Percentiles rank a stretch among this genome's conserved stretches.
These are phyloP conservation scores for Oreotrochilus melanogaster DNA, from an alignment of 2,113 vertebrate species.

Conservation along the genomic window DNA sequence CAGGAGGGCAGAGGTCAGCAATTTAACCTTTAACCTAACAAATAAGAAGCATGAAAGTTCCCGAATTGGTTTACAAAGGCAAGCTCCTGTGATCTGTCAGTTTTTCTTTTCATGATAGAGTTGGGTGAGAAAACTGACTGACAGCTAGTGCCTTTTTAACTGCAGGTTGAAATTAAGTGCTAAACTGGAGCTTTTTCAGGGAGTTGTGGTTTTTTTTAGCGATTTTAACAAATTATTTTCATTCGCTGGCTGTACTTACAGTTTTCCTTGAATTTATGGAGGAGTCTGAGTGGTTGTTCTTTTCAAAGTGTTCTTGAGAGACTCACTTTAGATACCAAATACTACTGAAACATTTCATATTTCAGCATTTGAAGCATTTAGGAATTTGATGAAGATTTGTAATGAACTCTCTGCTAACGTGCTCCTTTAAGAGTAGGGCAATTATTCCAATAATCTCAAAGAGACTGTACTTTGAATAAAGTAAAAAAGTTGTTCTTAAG, in stretches of 20 bases:
- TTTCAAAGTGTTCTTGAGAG: background rate
- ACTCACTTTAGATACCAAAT: background rate
- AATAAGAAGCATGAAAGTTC: constrained; percentile 99
- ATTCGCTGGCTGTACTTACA: background rate
- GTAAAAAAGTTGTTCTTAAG: background rate
- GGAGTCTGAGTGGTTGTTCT: background rate
- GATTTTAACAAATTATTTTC: constrained; percentile 25
- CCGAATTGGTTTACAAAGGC: constrained; percentile 99
- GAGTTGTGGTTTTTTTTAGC: background rate
- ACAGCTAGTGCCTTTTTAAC: constrained; percentile 88
- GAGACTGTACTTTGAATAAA: background rate
- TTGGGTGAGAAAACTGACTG: constrained; percentile 88
- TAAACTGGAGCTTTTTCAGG: constrained; percentile 75
- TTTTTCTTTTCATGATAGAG: constrained; percentile 89
- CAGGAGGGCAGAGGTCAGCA: constrained; percentile 95
- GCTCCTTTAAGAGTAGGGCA: constrained; percentile 5
- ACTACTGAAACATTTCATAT: background rate
- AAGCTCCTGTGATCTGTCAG: constrained; percentile 94
- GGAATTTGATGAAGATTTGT: constrained; percentile 42
- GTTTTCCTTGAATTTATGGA: background rate
- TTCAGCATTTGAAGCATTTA: constrained; percentile 27
- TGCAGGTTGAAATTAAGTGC: constrained; percentile 79
- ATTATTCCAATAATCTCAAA: background rate
- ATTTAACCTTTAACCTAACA: constrained; percentile 99
- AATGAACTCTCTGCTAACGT: constrained; percentile 10